Evolutionary conservation across 2,113 vertebrate genomes (phyloP), one percentile per base, ranked within the genome.

Genomic region (Crotalus horridus): DNA sequence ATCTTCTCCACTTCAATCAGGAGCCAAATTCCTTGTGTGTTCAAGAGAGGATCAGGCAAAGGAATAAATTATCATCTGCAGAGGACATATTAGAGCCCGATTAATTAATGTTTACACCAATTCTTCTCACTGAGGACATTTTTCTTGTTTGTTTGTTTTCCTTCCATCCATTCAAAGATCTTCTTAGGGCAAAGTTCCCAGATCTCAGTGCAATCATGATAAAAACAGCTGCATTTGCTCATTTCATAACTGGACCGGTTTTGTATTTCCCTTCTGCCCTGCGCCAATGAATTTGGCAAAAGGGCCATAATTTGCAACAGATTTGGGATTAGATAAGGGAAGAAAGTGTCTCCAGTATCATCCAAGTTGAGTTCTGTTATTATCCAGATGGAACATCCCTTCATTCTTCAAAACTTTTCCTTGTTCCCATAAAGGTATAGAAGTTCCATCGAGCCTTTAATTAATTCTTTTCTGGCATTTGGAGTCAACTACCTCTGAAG

Each of bases 1-100:
- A 96, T 97, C 96, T 98, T 93, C 93, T 92, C 95, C 94, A 94
- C 97, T 98, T 96, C 91, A 97, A 96, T 96, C 33, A 11, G n/a
- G 92, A 96, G 96, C 93, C 94, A 98, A 96, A 95, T 97, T 98
- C 95, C 97, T 95, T 96, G 90, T 69, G 26, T 95, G 94, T 95
- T 96, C 96, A 93, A 59, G 91, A 95, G 85, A 91, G 90, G 90
- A 90, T 93, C 85, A 43, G 53, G 23, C 91, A 91, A 89, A 46
- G 93, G 92, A 92, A 93, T 39, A 7, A 39, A 54, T 26, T 92
- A 0, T 53, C 55, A 61, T 21, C 12, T 89, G 48, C n/a, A 21
- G 26, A 51, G 85, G 21, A 53, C 61, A 69, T 53, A 3, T 13
- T 54, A 43, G 55, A 94, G 8, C 56, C 92, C 26, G 88, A 93